Evolutionary conservation across 1,140 invertebrate species (phyloP).

Genomic region (Bombus picipes): DNA sequence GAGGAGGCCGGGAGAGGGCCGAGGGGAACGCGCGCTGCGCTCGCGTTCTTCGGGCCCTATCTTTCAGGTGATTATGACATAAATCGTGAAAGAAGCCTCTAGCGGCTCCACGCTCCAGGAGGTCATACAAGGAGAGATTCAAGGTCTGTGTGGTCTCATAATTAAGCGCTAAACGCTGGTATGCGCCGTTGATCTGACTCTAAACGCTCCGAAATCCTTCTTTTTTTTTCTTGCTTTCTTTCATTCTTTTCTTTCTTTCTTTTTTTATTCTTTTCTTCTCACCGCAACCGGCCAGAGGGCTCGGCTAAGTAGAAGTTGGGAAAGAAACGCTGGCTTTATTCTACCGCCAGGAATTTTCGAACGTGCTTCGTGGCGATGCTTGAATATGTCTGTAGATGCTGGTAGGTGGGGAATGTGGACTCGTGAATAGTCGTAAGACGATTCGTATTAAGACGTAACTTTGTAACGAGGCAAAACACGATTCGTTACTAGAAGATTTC

Average conservation of each 20-base stretch:
- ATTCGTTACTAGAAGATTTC: too few relatives aligned
- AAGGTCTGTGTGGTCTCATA: conserved; percentile 56
- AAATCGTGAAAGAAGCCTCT: conserved; percentile 76
- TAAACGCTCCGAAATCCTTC: conserved; percentile 20
- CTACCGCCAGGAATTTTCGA: neutral
- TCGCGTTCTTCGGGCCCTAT: conserved; percentile 57
- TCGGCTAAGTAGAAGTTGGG: neutral
- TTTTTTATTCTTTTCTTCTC: neutral
- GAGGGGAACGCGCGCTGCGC: neutral
- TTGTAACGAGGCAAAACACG: neutral
- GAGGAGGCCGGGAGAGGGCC: conserved; percentile 25
- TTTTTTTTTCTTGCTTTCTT: neutral
- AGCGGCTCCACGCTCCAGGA: conserved; percentile 63
- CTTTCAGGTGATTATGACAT: conserved; percentile 78
- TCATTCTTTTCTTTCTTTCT: neutral
- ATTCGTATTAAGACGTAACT: neutral
- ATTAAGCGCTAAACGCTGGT: conserved; percentile 65
- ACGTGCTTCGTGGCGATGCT: neutral
- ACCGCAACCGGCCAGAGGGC: too few relatives aligned
- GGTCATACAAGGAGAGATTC: conserved; percentile 47
- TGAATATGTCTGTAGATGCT: neutral
- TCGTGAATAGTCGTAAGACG: neutral
- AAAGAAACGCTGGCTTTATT: neutral
- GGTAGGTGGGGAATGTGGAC: neutral
- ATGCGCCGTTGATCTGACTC: conserved; percentile 12